Base-by-base conservation (phyloP, 2,888 invertebrate species). In the Dilophus febrilis region DNA sequence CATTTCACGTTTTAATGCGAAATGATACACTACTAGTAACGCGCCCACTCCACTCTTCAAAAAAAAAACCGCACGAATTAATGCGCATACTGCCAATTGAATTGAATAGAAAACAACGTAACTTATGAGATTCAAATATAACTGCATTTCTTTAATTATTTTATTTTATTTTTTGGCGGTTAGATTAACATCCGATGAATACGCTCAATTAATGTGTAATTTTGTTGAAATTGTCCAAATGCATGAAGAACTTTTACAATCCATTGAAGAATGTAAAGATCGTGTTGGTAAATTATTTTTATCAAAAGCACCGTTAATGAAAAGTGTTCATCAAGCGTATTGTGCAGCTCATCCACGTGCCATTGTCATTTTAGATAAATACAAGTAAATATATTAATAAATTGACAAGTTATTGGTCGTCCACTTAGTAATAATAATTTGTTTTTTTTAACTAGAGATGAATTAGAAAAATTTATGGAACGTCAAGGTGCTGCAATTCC, bases 291-390 rank as follows among this genome's bases (percentile, higher is more conserved):
- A 86, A 49, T 66, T 92, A 11, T 94, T 97, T 60, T 64, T 98
- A 43, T 80, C 79, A 43, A 77, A 80, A 64, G 87, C 87, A 4
- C 77, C 84, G 16, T 71, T 73, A 54, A 72, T 88, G 49, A 90
- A 92, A 64, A 66, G 70, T 47, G 78, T 90, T 11, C 90, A 95
- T 59, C 78, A 81, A 53, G 68, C 71, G 12, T 98, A 97, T 61
- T 95, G 95, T 64, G 74, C 80, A 41, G 78, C 87, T 48, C 97
- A 98, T 70, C 97, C 97, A 1, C 76, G 78, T 61, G 94, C 94
- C 47, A 92, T 92, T 35, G 84, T 85, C 55, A 77, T 95, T 50
- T 70, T 98, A 50, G 92, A 92, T 60, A 84, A 84, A 59, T 84
- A 85, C 59, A 88, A 85, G 91, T 92, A 64, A 67, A 73, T 64